phyloP scores from a whole-genome alignment of 1,140 invertebrate species.

The Apocrypta bakeri region DNA sequence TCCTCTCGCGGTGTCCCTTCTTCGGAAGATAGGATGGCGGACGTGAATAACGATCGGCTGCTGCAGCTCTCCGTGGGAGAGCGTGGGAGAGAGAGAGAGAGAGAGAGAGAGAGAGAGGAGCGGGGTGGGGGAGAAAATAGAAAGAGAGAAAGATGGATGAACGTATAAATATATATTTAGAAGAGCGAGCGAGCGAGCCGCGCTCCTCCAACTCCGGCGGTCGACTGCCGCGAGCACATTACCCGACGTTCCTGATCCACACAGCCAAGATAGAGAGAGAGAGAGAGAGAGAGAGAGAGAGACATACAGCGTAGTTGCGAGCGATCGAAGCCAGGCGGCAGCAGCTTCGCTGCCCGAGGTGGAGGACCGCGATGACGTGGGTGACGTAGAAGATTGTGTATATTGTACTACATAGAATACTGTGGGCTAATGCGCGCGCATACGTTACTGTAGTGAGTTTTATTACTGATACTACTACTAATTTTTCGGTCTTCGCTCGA shows the following conservation, averaged over 20 bases:
- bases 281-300: not conserved
- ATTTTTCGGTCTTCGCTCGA: too few species aligned
- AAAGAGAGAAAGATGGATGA: too few species aligned
- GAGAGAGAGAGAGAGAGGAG: not conserved
- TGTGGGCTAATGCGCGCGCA: too few species aligned
- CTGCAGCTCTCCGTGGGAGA: not conserved
- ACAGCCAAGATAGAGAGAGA: not conserved
- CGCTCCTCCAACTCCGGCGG: slow-evolving; percentile 21
- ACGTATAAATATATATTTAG: not conserved
- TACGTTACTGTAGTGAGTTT: too few species aligned
- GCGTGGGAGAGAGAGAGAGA: not conserved
- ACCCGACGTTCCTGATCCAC: not conserved
- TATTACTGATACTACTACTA: too few species aligned
- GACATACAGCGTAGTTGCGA: not conserved
- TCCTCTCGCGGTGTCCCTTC: too few species aligned
- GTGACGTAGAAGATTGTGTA: not conserved
- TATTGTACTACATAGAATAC: too few species aligned
- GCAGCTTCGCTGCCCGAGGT: slow-evolving; percentile 18
- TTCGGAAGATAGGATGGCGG: not conserved
- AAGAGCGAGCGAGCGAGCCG: not conserved
- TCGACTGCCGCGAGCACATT: slow-evolving; percentile 19
- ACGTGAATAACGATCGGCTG: slow-evolving; percentile 4
- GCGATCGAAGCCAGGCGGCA: not conserved
- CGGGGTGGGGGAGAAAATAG: too few species aligned
- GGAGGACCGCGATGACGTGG: slow-evolving; percentile 42